phyloP scores from a whole-genome alignment of 2,797 vertebrate species.

The Ciconia nigra region DNA sequence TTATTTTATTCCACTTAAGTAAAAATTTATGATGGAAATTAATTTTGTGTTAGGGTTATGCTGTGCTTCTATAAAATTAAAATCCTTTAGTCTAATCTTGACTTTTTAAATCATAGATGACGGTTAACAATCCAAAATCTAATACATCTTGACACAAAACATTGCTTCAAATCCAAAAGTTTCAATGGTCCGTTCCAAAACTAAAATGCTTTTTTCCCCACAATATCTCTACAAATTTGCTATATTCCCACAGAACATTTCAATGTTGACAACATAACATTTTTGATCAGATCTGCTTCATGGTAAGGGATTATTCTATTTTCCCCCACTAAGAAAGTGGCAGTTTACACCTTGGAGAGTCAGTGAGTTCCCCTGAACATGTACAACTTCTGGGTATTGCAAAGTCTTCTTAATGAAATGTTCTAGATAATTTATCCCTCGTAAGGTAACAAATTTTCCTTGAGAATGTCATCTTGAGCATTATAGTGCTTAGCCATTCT shows the following conservation, averaged over 20 bases:
- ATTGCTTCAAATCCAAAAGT: constrained; percentile 10
- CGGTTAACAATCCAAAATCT: constrained; percentile 31
- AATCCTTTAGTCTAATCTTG: not conserved
- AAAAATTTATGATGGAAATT: constrained; percentile 38
- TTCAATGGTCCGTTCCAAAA: constrained; percentile 15
- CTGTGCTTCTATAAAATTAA: constrained; percentile 1
- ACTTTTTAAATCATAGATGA: constrained; percentile 31
- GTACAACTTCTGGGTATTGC: not conserved
- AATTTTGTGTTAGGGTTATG: constrained; percentile 23
- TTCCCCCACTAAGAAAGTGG: not conserved
- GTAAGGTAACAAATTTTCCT: constrained; percentile 27
- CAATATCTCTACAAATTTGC: not conserved
- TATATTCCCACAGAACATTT: not conserved
- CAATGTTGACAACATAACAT: not conserved
- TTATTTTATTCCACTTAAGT: constrained; percentile 34
- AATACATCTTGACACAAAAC: constrained; percentile 47
- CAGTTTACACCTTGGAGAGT: not conserved
- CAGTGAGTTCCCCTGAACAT: not conserved
- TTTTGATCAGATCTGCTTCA: not conserved
- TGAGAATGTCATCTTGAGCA: constrained; percentile 3
- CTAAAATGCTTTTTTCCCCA: not conserved
- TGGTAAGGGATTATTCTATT: not conserved
- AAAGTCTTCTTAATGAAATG: not conserved
- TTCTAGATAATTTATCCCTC: constrained; percentile 36
- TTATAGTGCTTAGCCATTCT: constrained; percentile 15